A percentile compares a stretch with the other conserved stretches of the same genome.
These are phyloP conservation scores for Corythornis vintsioides DNA, from an alignment of 2,113 vertebrate genomes.

Conservation along the genomic window DNA sequence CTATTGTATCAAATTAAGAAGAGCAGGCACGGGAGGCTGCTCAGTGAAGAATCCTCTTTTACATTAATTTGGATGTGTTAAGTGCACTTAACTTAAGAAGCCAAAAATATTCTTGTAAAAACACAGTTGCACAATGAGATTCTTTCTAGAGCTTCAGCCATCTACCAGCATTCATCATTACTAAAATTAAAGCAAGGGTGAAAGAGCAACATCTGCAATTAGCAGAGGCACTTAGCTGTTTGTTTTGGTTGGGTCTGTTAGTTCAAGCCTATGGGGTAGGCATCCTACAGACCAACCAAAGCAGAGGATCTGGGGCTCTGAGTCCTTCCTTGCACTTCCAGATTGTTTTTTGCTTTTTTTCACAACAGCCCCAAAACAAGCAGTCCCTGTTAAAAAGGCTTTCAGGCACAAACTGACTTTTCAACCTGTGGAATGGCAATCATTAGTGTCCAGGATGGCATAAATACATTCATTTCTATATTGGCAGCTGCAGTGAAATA, in stretches of 20 bases:
- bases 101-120: conserved; percentile 70
- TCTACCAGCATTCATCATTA: not conserved
- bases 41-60: conserved; percentile 74
- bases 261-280: not conserved
- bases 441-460: not conserved
- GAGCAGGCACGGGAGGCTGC: conserved; percentile 62
- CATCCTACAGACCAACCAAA: not conserved
- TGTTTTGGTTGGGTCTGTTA: not conserved
- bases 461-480: not conserved
- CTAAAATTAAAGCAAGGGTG: conserved; percentile 16
- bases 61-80: conserved; percentile 62
- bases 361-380: not conserved
- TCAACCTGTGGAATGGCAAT: not conserved
- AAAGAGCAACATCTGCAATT: conserved; percentile 3
- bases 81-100: conserved; percentile 36
- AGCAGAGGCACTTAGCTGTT: not conserved
- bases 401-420: not conserved
- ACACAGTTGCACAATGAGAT: conserved; percentile 44
- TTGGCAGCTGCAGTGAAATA: not conserved
- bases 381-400: not conserved
- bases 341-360: not conserved
- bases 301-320: not conserved
- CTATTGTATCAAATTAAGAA: conserved; percentile 79
- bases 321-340: not conserved
- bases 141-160: conserved; percentile 40